phyloP scores from a whole-genome alignment of 2,797 vertebrate genomes.

The Scomberomorus guttatus region DNA sequence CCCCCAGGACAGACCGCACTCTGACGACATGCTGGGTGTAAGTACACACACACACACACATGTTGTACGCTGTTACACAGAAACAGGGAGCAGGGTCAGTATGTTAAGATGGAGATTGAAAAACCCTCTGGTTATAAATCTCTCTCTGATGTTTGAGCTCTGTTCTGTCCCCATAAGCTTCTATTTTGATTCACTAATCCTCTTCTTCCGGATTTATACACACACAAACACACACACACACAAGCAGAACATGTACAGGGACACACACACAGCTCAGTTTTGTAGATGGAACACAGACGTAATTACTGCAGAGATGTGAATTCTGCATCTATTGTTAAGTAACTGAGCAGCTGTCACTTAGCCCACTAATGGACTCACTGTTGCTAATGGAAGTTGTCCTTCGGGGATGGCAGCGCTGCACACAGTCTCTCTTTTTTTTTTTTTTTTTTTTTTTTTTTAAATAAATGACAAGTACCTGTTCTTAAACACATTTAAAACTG shows the following conservation, averaged over 20 bases:
- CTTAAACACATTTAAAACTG: neutral
- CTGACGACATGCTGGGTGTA: conserved; percentile 97
- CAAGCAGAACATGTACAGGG: conserved; percentile 27
- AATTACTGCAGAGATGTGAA: conserved; percentile 64
- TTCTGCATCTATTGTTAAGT: conserved; percentile 61
- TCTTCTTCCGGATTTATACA: conserved; percentile 44
- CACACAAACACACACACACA: conserved; percentile 30
- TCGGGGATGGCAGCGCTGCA: conserved; percentile 26
- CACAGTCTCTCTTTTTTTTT: conserved; percentile 7
- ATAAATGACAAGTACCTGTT: conserved; percentile 9
- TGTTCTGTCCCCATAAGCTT: conserved; percentile 62
- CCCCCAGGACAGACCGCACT: conserved; percentile 97
- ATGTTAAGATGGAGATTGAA: conserved; percentile 59
- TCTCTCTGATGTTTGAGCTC: conserved; percentile 58
- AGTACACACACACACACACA: conserved; percentile 56
- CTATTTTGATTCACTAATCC: conserved; percentile 76
- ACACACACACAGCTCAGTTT: conserved; percentile 24
- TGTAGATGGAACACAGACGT: conserved; percentile 51
- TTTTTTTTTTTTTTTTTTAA: conserved; percentile 1
- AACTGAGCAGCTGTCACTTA: conserved; percentile 74
- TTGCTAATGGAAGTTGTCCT: conserved; percentile 70
- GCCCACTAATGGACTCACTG: conserved; percentile 70
- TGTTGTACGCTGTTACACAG: neutral
- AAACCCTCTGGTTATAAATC: conserved; percentile 59
- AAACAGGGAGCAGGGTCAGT: conserved; percentile 37